phyloP scores from a whole-genome alignment of 2,797 vertebrate genomes.

The Leptatherina wallacei region DNA sequence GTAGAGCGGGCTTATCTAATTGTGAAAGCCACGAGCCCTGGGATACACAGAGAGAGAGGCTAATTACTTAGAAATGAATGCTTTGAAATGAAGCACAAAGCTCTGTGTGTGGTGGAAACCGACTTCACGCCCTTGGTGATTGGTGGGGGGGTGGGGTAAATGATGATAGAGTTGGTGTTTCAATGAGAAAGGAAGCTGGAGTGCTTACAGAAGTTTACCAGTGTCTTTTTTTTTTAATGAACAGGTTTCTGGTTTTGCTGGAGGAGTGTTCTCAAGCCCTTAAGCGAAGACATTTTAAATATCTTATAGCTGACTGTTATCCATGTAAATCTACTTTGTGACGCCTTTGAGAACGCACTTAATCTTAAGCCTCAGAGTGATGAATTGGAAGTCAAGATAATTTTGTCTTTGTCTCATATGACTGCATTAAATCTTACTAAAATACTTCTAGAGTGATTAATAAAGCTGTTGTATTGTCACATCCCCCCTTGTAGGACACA shows the following conservation, averaged over 20 bases:
- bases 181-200: conserved; percentile 29
- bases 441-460: not conserved
- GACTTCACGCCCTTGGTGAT: conserved; percentile 41
- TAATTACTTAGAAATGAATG: conserved; percentile 78
- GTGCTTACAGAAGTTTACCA: conserved; percentile 21
- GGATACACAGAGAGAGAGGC: conserved; percentile 66
- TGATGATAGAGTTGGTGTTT: conserved; percentile 45
- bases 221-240: conserved; percentile 40
- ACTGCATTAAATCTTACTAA: not conserved
- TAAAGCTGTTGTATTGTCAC: not conserved
- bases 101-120: conserved; percentile 67
- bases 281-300: conserved; percentile 15
- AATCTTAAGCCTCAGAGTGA: conserved; percentile 8
- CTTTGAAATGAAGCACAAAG: conserved; percentile 81
- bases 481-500: not conserved
- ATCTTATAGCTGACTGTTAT: conserved; percentile 6
- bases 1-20: conserved; percentile 77
- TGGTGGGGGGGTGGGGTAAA: conserved; percentile 10
- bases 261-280: not conserved
- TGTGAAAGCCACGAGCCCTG: conserved; percentile 71
- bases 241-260: conserved; percentile 16
- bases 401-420: not conserved
- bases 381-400: conserved; percentile 12
- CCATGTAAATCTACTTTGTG: conserved; percentile 18
- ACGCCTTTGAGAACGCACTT: not conserved